Base-by-base conservation (phyloP, 2,113 vertebrate species). In the Chaetodon trifascialis region DNA sequence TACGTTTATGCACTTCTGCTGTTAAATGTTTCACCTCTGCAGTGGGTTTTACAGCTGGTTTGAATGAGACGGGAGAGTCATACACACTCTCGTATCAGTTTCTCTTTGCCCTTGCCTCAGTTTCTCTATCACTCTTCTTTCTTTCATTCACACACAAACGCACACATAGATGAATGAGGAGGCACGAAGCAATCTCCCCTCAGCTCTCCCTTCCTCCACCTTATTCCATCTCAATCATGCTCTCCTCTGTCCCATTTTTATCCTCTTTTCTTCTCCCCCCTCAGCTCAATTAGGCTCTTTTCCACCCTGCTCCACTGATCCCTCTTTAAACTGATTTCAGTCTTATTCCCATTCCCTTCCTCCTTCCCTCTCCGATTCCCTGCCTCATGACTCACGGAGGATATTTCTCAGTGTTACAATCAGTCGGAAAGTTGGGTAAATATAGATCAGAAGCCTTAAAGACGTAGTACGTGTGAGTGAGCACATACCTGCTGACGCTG, bases 391-490 rank as follows among this genome's bases (percentile, higher is more conserved):
- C 88, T 90, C 89, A 85, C 10, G 15, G 40, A 40, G 86, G 81
- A 80, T 88, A 79, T 72, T 87, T 89, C 78, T 83, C 69, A 67
- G 72, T 63, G 68, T 89, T 85, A 91, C 88, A 85, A 88, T 93
- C 88, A 79, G 76, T 83, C 38, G 66, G 85, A 90, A 92, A 90
- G 38, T 36, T 65, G 89, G 86, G 85, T 93, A 93, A 93, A 94
- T 93, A 93, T 93, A 95, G 92, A 91, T 83, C 64, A 71, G 84
- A 85, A 77, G 77, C 75, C 72, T 88, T 79, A 84, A 88, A 89
- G 82, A 75, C 65, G 68, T 77, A 82, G 75, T 92, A 94, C 91
- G 92, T 94, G 94, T 91, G 83, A 86, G 79, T 17, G 79, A 81
- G 82, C 92, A 93, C 92, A 90, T 80, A 86, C 66, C 47, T 73